A percentile compares a stretch with the other conserved stretches of the same genome.
These are phyloP conservation scores for Carcina quercana DNA, from an alignment of 2,888 invertebrate genomes.

Conservation along the genomic window DNA sequence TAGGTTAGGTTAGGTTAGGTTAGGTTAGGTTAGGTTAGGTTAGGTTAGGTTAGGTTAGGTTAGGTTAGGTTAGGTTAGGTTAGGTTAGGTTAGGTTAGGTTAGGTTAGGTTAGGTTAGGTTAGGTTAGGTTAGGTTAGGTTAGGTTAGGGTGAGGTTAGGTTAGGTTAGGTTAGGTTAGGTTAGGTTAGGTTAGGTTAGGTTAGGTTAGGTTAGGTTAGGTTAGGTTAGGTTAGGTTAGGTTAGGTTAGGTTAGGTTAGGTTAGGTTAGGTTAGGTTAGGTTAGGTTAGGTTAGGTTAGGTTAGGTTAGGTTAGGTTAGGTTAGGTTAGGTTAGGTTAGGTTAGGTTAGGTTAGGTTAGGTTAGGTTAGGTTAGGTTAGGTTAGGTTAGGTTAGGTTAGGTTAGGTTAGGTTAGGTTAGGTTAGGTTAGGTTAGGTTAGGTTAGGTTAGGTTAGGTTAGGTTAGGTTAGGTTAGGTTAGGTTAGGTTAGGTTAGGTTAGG, in stretches of 20 bases:
- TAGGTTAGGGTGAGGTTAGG: conserved; percentile 13
- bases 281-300: conserved; percentile 13
- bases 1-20: conserved; percentile 16
- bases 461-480: conserved; percentile 13
- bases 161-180: conserved; percentile 15
- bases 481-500: conserved; percentile 15
- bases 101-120: conserved; percentile 15
- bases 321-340: conserved; percentile 16
- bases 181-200: conserved; percentile 15
- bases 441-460: conserved; percentile 16
- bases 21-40: conserved; percentile 15
- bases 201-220: conserved; percentile 14
- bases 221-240: conserved; percentile 15
- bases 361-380: conserved; percentile 13
- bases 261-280: conserved; percentile 14
- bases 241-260: conserved; percentile 15
- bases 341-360: conserved; percentile 14
- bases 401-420: conserved; percentile 17
- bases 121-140: conserved; percentile 15
- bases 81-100: conserved; percentile 15
- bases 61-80: conserved; percentile 16
- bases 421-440: conserved; percentile 22
- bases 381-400: conserved; percentile 16
- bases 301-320: conserved; percentile 15
- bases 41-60: conserved; percentile 15